A percentile compares a stretch with the other conserved stretches of the same genome.
These are phyloP conservation scores for Rhynchonycteris naso DNA, from an alignment of 2,797 vertebrate genomes.

Conservation along the genomic window DNA sequence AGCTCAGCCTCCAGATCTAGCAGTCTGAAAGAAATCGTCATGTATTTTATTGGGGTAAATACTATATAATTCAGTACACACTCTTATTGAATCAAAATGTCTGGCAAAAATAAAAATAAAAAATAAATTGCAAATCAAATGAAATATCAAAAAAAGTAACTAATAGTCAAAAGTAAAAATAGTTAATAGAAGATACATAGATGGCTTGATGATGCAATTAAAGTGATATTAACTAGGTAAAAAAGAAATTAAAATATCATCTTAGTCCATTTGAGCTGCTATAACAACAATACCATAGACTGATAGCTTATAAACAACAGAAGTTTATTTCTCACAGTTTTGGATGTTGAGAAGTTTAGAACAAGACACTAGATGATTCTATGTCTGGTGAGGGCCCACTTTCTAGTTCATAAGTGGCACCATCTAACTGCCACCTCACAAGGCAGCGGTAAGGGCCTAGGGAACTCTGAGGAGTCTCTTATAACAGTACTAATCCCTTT, in stretches of 20 bases:
- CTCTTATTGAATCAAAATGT: not conserved
- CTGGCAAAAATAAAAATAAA: not conserved
- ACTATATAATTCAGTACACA: not conserved
- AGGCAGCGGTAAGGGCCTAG: not conserved
- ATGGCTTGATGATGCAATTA: not conserved
- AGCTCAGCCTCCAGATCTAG: not conserved
- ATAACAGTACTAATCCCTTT: not conserved
- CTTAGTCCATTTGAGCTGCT: not conserved
- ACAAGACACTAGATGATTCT: not conserved
- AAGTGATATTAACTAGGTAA: not conserved
- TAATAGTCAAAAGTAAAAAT: slow-evolving; percentile 1
- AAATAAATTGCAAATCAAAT: not conserved
- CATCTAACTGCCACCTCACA: not conserved
- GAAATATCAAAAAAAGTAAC: not conserved
- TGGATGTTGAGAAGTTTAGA: not conserved
- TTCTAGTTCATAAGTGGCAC: not conserved
- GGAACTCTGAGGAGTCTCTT: not conserved
- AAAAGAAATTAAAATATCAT: not conserved
- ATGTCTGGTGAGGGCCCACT: not conserved
- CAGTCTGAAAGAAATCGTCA: not conserved
- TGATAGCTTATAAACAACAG: not conserved
- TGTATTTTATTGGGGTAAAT: not conserved
- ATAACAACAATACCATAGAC: not conserved
- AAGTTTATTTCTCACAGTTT: not conserved
- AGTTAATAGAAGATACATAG: not conserved